phyloP scores from a whole-genome alignment of 2,797 vertebrate genomes.

The Pyrocephalus nanus region DNA sequence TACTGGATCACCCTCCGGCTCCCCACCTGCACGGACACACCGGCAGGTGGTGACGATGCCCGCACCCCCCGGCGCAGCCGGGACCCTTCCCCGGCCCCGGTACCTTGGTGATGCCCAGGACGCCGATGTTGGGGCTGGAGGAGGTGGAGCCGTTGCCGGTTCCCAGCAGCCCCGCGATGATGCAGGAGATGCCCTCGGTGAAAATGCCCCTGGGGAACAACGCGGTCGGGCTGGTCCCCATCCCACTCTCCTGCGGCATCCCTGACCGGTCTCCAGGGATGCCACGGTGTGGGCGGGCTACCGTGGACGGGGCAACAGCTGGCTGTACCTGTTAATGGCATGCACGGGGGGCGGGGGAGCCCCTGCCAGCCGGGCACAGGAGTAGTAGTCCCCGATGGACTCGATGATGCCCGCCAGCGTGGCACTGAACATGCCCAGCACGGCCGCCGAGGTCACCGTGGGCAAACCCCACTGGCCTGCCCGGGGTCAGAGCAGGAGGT shows the following conservation, averaged over 20 bases:
- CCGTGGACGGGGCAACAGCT: fast-evolving
- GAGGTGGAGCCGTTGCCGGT: constrained; percentile 97
- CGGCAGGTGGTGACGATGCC: fast-evolving
- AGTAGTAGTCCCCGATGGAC: constrained; percentile 96
- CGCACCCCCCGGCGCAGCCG: fast-evolving
- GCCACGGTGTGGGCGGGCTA: fast-evolving
- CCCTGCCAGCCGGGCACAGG: constrained; percentile 92
- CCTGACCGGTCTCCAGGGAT: background rate
- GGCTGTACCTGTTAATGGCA: constrained; percentile 91
- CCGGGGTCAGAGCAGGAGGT: background rate
- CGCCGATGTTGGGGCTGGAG: constrained; percentile 96
- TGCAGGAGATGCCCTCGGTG: constrained; percentile 90
- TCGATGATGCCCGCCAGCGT: constrained; percentile 92
- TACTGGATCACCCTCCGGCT: constrained; percentile 95
- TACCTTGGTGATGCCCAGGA: constrained; percentile 97
- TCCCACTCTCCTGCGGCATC: background rate
- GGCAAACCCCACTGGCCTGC: constrained; percentile 96
- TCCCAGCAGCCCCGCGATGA: constrained; percentile 92
- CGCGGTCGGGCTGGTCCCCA: fast-evolving
- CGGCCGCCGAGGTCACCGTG: constrained; percentile 88
- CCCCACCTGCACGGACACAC: constrained; percentile 82
- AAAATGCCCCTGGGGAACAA: constrained; percentile 86
- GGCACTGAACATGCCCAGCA: constrained; percentile 97
- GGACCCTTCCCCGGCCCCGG: background rate
- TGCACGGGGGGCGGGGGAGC: constrained; percentile 90